These are phyloP conservation scores for Drepana arcuata DNA, from an alignment of 1,140 invertebrate genomes.

Conservation along the genomic window DNA sequence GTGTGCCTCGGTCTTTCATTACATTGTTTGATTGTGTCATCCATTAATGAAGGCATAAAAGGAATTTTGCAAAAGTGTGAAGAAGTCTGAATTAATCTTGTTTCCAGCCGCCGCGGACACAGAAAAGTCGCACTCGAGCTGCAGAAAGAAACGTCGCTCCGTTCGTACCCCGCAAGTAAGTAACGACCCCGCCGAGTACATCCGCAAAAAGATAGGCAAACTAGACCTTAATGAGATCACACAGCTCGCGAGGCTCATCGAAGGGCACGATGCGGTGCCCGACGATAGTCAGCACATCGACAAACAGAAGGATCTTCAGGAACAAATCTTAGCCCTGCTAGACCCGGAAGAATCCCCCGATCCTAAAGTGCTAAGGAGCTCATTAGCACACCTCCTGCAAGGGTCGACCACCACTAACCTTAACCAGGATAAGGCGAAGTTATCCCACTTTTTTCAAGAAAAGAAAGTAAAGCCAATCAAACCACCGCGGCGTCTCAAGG, in stretches of 20 bases:
- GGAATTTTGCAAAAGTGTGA: background rate
- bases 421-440: constrained; percentile 18
- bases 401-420: constrained; percentile 29
- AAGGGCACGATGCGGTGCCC: constrained; percentile 34
- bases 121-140: constrained; percentile 51
- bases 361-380: constrained; percentile 33
- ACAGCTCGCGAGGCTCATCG: constrained; percentile 45
- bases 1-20: too few species aligned
- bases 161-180: constrained; percentile 53
- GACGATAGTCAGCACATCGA: constrained; percentile 21
- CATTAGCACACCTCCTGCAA: constrained; percentile 37
- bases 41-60: too few species aligned
- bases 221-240: constrained; percentile 52
- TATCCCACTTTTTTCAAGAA: constrained; percentile 33
- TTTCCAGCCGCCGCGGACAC: constrained; percentile 38
- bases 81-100: constrained; percentile 1
- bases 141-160: constrained; percentile 43
- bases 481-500: constrained; percentile 37
- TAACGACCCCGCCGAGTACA: constrained; percentile 51
- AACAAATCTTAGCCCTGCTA: constrained; percentile 47
- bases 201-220: constrained; percentile 51
- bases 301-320: constrained; percentile 44
- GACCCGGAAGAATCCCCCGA: constrained; percentile 51
- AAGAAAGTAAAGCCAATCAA: constrained; percentile 22
- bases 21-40: background rate